A percentile compares a stretch with the other conserved stretches of the same genome.
Conservation (phyloP, 2,888 invertebrate species). For the Yponomeuta sedellus region DNA sequence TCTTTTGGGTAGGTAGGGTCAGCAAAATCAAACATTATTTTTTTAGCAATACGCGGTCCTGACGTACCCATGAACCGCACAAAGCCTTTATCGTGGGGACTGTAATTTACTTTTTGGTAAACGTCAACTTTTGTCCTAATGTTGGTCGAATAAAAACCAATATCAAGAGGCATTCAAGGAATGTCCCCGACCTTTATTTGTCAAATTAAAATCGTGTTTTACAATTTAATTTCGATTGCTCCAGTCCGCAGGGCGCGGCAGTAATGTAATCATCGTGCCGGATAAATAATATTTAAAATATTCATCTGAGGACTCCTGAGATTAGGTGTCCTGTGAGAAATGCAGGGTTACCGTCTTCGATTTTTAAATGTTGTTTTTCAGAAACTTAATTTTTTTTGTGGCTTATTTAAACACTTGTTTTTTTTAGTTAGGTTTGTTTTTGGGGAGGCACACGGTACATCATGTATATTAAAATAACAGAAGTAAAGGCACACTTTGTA, state of each 20-base stretch:
- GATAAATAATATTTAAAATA: constrained; percentile 18
- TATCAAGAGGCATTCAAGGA: constrained; percentile 4
- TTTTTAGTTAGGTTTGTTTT: too few relatives aligned
- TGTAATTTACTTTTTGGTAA: background rate
- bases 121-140: background rate
- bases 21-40: too few relatives aligned
- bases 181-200: constrained; percentile 5
- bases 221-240: constrained; percentile 6
- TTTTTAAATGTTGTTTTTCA: too few relatives aligned
- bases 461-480: too few relatives aligned
- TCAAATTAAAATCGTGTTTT: constrained; percentile 4
- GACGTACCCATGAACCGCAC: too few relatives aligned
- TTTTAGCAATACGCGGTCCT: too few relatives aligned
- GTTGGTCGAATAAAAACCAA: background rate
- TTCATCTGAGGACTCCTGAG: constrained; percentile 7
- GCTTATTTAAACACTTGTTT: too few relatives aligned
- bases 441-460: too few relatives aligned
- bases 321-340: constrained; percentile 12
- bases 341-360: background rate
- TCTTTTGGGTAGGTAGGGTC: too few relatives aligned
- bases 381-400: too few relatives aligned
- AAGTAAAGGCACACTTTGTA: too few relatives aligned
- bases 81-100: too few relatives aligned
- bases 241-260: background rate
- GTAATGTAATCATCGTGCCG: constrained; percentile 8